Evolutionary conservation across 2,113 vertebrate genomes (phyloP).

Genomic region (Lampris megalopsis): DNA sequence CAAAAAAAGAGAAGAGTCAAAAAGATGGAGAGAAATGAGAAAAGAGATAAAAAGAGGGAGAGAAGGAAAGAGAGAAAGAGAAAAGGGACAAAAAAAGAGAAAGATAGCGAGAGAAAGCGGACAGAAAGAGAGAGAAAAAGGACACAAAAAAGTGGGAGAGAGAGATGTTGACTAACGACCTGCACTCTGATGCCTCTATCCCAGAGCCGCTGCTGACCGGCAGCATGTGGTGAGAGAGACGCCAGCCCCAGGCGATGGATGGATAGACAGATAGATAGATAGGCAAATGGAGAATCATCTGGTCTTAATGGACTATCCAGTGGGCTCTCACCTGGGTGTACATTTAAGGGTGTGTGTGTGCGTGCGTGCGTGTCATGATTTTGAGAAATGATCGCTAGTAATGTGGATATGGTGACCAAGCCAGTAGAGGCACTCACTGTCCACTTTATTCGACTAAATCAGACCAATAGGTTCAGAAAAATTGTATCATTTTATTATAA

Average conservation of each 20-base stretch:
- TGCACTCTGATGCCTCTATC: conserved; percentile 24
- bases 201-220: conserved; percentile 12
- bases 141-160: background rate
- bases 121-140: background rate
- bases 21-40: too few relatives aligned
- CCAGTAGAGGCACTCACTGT: too few relatives aligned
- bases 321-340: background rate
- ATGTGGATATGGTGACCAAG: too few relatives aligned
- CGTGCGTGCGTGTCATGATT: background rate
- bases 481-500: too few relatives aligned
- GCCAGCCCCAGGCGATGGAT: conserved; percentile 11
- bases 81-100: too few relatives aligned
- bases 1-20: too few relatives aligned
- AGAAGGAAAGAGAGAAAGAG: too few relatives aligned
- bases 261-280: background rate
- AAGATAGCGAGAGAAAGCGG: too few relatives aligned
- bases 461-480: too few relatives aligned
- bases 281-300: conserved; percentile 21
- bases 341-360: background rate
- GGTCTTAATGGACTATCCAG: conserved; percentile 19
- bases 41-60: too few relatives aligned
- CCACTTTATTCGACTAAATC: too few relatives aligned
- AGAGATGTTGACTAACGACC: conserved; percentile 53
- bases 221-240: conserved; percentile 27
- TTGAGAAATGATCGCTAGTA: background rate